phyloP scores from a whole-genome alignment of 2,888 invertebrate genomes.

The Enchytraeus crypticus region DNA sequence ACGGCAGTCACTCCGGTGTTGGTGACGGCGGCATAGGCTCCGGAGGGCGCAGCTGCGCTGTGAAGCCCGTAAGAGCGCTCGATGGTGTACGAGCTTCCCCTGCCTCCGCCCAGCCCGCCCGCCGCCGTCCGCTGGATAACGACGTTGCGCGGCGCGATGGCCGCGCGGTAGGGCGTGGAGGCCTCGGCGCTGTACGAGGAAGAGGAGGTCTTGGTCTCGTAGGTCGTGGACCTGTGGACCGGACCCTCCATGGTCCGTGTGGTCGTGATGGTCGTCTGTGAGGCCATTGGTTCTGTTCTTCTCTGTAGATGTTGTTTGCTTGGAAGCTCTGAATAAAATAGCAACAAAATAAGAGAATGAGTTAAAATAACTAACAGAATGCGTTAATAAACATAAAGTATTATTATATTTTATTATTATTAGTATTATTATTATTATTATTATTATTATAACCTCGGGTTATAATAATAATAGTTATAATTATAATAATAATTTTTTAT shows the following conservation, averaged over 20 bases:
- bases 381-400: too few species aligned
- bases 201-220: slow-evolving; percentile 12
- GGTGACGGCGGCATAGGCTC: slow-evolving; percentile 36
- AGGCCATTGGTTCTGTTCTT: background rate
- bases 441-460: too few species aligned
- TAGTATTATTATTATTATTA: too few species aligned
- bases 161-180: slow-evolving; percentile 5
- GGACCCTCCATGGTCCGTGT: slow-evolving; percentile 15
- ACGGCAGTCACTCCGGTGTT: slow-evolving; percentile 46
- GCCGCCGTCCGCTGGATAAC: slow-evolving; percentile 15
- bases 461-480: too few species aligned
- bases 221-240: slow-evolving; percentile 5
- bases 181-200: slow-evolving; percentile 14
- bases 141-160: slow-evolving; percentile 17
- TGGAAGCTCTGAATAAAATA: too few species aligned
- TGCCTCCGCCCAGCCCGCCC: slow-evolving; percentile 1
- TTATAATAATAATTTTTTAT: too few species aligned
- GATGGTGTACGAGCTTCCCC: slow-evolving; percentile 35
- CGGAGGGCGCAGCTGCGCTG: slow-evolving; percentile 16
- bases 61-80: slow-evolving; percentile 11
- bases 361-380: too few species aligned
- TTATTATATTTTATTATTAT: too few species aligned
- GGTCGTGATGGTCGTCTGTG: slow-evolving; percentile 10
- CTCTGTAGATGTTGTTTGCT: background rate
- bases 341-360: too few species aligned